Evolutionary conservation across 2,113 vertebrate genomes (phyloP).

Genomic region (Myotis brandtii): DNA sequence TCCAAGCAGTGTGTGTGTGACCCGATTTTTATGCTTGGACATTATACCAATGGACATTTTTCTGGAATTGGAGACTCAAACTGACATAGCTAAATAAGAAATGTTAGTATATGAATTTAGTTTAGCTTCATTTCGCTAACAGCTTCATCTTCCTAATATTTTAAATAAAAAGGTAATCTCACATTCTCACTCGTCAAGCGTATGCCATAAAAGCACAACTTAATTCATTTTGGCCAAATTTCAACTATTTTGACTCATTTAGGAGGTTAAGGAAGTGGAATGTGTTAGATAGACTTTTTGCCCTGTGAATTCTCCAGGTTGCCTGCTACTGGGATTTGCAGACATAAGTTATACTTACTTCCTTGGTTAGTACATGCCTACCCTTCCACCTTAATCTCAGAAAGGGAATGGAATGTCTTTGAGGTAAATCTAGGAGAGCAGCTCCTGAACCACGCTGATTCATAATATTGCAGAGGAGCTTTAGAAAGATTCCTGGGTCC

Average conservation of each 20-base stretch:
- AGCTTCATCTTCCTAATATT: neutral
- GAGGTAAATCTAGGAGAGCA: neutral
- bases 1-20: neutral
- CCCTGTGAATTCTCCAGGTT: neutral
- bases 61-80: neutral
- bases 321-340: neutral
- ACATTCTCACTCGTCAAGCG: neutral
- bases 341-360: neutral
- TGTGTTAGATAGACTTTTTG: neutral
- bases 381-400: neutral
- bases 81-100: neutral
- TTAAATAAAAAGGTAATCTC: slow-evolving; percentile 31
- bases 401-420: neutral
- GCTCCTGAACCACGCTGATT: neutral
- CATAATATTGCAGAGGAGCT: neutral
- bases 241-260: neutral
- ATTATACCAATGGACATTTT: neutral
- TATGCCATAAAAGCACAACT: neutral
- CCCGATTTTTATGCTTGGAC: neutral
- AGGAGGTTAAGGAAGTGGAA: neutral
- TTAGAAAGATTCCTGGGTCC: neutral
- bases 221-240: neutral
- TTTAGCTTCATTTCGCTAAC: neutral
- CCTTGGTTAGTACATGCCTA: neutral
- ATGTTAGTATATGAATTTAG: neutral